Conservation (phyloP, 1,140 invertebrate species). For the Eubasilissa regina region DNA sequence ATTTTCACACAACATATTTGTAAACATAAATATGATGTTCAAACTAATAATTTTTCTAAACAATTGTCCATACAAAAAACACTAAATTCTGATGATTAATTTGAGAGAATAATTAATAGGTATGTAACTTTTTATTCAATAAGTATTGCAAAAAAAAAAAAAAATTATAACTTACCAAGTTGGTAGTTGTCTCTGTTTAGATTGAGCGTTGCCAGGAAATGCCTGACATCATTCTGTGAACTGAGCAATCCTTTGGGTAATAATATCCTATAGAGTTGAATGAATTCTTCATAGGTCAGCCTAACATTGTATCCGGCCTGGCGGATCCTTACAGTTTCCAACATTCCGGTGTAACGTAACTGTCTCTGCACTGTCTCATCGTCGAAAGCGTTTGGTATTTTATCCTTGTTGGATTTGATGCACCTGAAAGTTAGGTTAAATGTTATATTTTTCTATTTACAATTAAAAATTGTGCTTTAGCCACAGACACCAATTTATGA, state of each 20-base stretch:
- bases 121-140: no score
- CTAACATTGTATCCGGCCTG: slow-evolving; percentile 97
- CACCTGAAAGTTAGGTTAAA: slow-evolving; percentile 71
- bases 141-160: no score
- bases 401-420: slow-evolving; percentile 95
- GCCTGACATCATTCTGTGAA: slow-evolving; percentile 84
- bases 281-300: slow-evolving; percentile 94
- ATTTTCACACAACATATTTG: no score
- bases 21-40: no score
- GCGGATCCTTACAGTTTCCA: slow-evolving; percentile 95
- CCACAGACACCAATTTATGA: no score
- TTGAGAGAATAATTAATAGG: no score
- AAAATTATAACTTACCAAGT: slow-evolving; percentile 75
- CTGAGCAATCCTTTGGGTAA: slow-evolving; percentile 89
- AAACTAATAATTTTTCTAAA: no score
- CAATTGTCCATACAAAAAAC: no score
- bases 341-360: slow-evolving; percentile 93
- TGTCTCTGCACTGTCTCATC: slow-evolving; percentile 95
- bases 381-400: slow-evolving; percentile 93
- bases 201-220: slow-evolving; percentile 86
- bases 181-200: slow-evolving; percentile 93
- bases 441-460: no score
- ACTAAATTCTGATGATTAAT: no score
- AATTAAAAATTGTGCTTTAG: no score
- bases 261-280: slow-evolving; percentile 91